Conservation (phyloP, 2,888 invertebrate genomes). For the Lasioglossum malachurum region DNA sequence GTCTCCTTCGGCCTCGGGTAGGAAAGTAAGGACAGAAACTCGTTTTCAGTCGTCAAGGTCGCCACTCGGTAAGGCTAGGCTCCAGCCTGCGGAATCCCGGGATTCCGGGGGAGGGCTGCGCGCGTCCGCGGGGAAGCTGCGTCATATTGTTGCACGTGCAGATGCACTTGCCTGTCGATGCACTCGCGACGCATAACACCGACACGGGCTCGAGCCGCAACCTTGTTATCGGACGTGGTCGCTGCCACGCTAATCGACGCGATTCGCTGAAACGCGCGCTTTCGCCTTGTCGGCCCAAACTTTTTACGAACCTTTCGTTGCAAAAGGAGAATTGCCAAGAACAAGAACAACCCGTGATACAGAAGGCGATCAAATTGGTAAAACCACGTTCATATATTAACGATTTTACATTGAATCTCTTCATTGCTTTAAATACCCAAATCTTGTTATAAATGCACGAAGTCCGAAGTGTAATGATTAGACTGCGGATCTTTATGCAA, state of each 20-base stretch:
- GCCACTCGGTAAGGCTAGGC: constrained; percentile 65
- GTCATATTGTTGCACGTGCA: constrained; percentile 69
- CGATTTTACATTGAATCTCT: neutral
- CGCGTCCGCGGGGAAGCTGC: constrained; percentile 57
- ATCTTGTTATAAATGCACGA: too few species aligned
- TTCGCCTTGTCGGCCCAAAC: neutral
- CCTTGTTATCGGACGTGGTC: constrained; percentile 25
- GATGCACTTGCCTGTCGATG: constrained; percentile 69
- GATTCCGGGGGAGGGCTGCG: constrained; percentile 72
- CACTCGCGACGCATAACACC: constrained; percentile 45
- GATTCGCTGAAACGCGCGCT: constrained; percentile 8
- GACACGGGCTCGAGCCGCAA: constrained; percentile 24
- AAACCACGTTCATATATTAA: neutral
- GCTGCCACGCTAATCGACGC: constrained; percentile 42
- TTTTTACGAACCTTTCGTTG: neutral
- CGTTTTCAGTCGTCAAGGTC: constrained; percentile 75
- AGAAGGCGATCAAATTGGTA: neutral
- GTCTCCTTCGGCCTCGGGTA: constrained; percentile 46
- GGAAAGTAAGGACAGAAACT: constrained; percentile 73
- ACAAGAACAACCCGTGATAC: neutral
- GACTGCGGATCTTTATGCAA: too few species aligned
- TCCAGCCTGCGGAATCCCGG: constrained; percentile 69
- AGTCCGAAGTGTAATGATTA: too few species aligned
- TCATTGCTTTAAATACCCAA: too few species aligned
- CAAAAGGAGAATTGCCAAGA: neutral